Percentiles rank a stretch among this genome's conserved stretches.
Conservation (phyloP, 2,888 invertebrate species). For the Esperia sulphurella region DNA sequence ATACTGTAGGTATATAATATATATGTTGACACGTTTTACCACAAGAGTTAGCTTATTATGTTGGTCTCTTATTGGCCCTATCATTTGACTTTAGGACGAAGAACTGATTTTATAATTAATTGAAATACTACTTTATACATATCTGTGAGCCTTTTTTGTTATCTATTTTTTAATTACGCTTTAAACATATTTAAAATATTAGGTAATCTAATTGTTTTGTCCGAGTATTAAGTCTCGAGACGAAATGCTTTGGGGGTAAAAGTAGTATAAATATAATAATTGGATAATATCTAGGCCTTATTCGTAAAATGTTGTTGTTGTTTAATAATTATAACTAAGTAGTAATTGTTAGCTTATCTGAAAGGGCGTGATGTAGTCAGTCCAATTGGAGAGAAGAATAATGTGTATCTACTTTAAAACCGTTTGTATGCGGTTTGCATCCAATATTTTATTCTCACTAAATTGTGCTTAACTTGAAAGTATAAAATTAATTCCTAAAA, state of each 20-base stretch:
- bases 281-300: constrained; percentile 44
- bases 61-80: not conserved
- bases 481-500: too few relatives aligned
- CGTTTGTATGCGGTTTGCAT: constrained; percentile 27
- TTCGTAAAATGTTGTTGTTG: constrained; percentile 55
- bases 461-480: too few relatives aligned
- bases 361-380: constrained; percentile 9
- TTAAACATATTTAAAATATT: constrained; percentile 17
- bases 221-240: constrained; percentile 17
- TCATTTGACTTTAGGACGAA: not conserved
- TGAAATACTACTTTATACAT: constrained; percentile 21
- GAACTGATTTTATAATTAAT: constrained; percentile 6
- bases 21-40: not conserved
- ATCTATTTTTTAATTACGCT: constrained; percentile 19
- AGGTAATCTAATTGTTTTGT: constrained; percentile 26
- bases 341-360: constrained; percentile 42
- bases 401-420: constrained; percentile 21
- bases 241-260: constrained; percentile 32
- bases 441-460: not conserved
- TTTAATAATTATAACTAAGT: constrained; percentile 40
- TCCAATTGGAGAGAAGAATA: constrained; percentile 17
- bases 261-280: constrained; percentile 30
- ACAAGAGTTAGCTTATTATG: not conserved
- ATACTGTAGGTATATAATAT: too few relatives aligned
- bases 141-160: constrained; percentile 25